Evolutionary conservation across 2,797 vertebrate genomes (phyloP).

Genomic region (Sebastes steindachneri): DNA sequence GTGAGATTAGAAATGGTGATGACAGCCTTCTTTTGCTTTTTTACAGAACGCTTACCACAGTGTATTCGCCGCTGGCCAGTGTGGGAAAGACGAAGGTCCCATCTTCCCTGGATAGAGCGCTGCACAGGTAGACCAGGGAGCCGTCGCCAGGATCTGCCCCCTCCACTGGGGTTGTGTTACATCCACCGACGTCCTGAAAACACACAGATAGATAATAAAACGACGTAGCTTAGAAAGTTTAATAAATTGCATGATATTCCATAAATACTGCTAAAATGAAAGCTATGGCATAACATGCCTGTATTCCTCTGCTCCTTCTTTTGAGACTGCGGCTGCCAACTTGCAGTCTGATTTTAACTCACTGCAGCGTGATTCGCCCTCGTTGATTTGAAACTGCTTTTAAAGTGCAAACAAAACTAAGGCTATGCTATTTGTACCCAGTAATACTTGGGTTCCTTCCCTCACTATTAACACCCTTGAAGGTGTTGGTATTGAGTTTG

Average conservation of each 20-base stretch:
- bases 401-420: not conserved
- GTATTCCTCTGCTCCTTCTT: not conserved
- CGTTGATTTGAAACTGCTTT: not conserved
- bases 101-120: conserved; percentile 90
- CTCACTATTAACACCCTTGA: too few relatives aligned
- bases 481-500: too few relatives aligned
- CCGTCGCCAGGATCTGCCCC: conserved; percentile 87
- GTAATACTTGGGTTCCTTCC: not conserved
- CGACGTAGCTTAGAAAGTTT: rapidly evolving
- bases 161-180: conserved; percentile 88
- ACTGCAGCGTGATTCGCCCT: not conserved
- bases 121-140: conserved; percentile 89
- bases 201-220: not conserved
- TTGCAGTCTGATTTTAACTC: not conserved
- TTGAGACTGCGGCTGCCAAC: not conserved
- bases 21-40: not conserved
- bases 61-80: conserved; percentile 93
- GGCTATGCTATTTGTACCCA: not conserved
- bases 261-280: not conserved
- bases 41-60: conserved; percentile 83
- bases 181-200: conserved; percentile 90
- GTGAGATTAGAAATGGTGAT: too few relatives aligned
- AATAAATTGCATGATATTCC: not conserved
- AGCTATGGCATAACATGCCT: not conserved
- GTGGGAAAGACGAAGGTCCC: conserved; percentile 92